phyloP scores from a whole-genome alignment of 2,113 vertebrate species.

The Oncorhynchus clarkii region DNA sequence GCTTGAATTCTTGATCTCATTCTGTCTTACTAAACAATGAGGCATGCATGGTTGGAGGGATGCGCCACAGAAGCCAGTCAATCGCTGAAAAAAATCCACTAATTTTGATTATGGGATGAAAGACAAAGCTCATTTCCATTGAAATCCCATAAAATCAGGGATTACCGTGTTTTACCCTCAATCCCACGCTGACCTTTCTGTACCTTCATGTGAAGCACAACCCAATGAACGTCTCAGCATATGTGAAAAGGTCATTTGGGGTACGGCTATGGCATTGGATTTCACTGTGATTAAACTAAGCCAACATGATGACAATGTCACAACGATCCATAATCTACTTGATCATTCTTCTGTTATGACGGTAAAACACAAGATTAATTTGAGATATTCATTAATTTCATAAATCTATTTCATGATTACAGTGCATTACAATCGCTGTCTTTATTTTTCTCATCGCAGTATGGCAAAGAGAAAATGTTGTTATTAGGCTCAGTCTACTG shows the following conservation, averaged over 20 bases:
- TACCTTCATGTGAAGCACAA: constrained; percentile 33
- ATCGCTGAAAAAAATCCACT: constrained; percentile 4
- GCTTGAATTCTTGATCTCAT: constrained; percentile 46
- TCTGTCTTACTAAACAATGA: constrained; percentile 22
- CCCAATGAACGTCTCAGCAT: constrained; percentile 36
- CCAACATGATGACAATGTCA: neutral
- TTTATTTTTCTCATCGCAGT: neutral
- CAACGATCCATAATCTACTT: neutral
- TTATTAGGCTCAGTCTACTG: neutral
- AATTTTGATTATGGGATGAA: neutral
- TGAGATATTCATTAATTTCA: neutral
- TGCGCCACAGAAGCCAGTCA: neutral
- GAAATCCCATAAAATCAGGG: constrained; percentile 28
- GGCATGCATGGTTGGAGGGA: neutral
- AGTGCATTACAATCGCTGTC: neutral
- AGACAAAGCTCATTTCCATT: constrained; percentile 35
- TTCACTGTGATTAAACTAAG: constrained; percentile 28
- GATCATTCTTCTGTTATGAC: neutral
- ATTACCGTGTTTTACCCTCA: constrained; percentile 24
- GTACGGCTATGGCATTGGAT: neutral
- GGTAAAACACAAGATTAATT: neutral
- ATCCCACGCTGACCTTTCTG: constrained; percentile 39
- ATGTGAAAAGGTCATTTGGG: constrained; percentile 39
- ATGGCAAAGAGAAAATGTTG: neutral
- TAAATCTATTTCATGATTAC: neutral